Base-by-base conservation (phyloP, 2,888 invertebrate species). In the Formica aserva region DNA sequence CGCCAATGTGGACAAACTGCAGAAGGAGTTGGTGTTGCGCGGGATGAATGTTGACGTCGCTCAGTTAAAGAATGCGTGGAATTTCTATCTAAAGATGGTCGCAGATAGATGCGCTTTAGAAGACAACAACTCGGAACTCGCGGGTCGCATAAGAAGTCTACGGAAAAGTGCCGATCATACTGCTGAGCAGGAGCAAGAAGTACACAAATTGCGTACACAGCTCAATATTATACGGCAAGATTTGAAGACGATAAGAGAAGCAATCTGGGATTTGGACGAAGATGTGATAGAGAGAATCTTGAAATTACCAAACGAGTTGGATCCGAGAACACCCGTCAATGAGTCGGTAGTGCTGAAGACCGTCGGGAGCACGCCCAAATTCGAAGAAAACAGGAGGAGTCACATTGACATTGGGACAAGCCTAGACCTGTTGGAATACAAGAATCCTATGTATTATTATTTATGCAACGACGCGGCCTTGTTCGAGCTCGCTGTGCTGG, bases 241-340 rank as follows among this genome's bases (percentile, higher is more conserved):
- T 88, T 93, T 97, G n/a, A 97, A 96, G 92, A 95, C 95, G 45
- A 91, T 97, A 1, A 97, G 96, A 92, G 95, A 95, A 15, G 95
- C 95, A 63, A 94, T 97, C n/a, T 97, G 97, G 96, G 96, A 96
- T n/a, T 95, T 98, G 8, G 97, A 98, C 93, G 97, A 97, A 93
- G 95, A 95, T 74, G 96, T 97, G 11, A 95, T 97, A 66, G 92
- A 96, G 45, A 95, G 96, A 91, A 95, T 96, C 83, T 95, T 98
- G 75, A 95, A 96, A 91, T 92, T 98, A 77, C 98, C 98, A 0
- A 98, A 98, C 93, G 91, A 93, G 69, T 92, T 98, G 85, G 97
- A 98, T 93, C 86, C 95, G 0, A 95, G 95, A 67, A 97, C 97
- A 26, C 97, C 97, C 0, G 8, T 60, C 0, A 69, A 85, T 0